These are phyloP conservation scores for Agapornis roseicollis DNA, from an alignment of 2,113 vertebrate species.

Conservation along the genomic window DNA sequence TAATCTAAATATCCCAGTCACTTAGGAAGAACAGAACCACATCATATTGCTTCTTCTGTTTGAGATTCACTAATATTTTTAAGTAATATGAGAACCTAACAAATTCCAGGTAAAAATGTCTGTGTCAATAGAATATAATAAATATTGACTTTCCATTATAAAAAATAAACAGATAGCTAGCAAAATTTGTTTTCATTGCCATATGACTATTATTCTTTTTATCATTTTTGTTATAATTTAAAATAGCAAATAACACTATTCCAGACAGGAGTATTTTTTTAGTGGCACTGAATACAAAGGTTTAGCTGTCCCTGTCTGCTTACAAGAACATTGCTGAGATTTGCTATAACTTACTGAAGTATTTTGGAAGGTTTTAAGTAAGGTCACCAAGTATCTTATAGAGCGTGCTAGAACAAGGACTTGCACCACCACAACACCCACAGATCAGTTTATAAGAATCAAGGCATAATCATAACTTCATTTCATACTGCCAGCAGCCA, in stretches of 20 bases:
- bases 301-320: background rate
- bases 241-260: background rate
- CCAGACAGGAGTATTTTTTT: background rate
- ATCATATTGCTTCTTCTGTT: background rate
- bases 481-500: background rate
- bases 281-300: background rate
- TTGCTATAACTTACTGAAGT: background rate
- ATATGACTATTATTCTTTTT: background rate
- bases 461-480: background rate
- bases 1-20: background rate
- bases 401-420: background rate
- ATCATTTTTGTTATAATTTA: background rate
- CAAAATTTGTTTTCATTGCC: background rate
- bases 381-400: background rate
- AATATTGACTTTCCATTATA: background rate
- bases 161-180: background rate
- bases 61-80: background rate
- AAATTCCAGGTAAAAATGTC: background rate
- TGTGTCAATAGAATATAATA: background rate
- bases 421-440: background rate
- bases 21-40: background rate
- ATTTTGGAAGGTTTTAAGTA: background rate
- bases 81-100: background rate
- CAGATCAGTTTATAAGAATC: background rate
- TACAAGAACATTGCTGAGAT: background rate